Conservation (phyloP, 2,797 vertebrate genomes). For the Molossus alvarezi region DNA sequence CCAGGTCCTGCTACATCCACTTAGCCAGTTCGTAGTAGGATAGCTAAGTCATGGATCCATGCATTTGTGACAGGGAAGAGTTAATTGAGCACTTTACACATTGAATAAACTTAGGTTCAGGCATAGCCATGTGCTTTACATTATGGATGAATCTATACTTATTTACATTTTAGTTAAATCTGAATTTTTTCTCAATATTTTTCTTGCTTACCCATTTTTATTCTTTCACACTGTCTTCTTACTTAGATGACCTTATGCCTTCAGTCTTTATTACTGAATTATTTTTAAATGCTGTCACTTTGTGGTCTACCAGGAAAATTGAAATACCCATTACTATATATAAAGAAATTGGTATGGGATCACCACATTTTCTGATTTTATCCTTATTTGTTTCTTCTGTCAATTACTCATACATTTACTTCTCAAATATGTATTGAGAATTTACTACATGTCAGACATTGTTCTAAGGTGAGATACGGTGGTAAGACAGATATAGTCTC, state of each 20-base stretch:
- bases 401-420: neutral
- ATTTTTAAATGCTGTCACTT: neutral
- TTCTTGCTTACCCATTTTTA: neutral
- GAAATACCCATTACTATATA: neutral
- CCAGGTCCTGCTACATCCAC: neutral
- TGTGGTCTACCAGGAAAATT: neutral
- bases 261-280: neutral
- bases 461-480: neutral
- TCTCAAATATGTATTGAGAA: neutral
- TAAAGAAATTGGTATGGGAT: neutral
- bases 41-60: neutral
- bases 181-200: neutral
- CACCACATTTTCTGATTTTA: neutral
- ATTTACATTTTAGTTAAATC: slow-evolving; percentile 19
- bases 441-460: neutral
- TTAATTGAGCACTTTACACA: neutral
- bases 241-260: neutral
- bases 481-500: neutral
- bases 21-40: neutral
- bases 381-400: neutral
- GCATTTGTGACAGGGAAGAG: neutral
- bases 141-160: neutral
- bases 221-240: neutral
- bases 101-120: neutral
- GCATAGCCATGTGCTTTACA: neutral